Evolutionary conservation across 2,113 vertebrate genomes (phyloP).

Genomic region (Rhabdomys dilectus): DNA sequence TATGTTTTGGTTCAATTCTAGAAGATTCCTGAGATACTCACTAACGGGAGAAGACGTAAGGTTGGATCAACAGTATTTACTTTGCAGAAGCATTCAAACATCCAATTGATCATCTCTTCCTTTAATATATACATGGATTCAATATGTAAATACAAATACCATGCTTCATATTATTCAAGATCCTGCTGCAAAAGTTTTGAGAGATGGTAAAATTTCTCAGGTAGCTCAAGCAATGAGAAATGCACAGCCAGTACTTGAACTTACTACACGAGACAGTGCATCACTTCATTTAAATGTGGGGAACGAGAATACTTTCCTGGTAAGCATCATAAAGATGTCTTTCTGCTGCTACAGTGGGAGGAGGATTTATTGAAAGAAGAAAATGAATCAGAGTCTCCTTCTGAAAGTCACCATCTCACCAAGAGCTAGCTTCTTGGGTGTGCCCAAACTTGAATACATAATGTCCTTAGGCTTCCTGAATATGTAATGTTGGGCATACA

Average conservation of each 20-base stretch:
- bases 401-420: background rate
- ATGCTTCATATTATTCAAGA: background rate
- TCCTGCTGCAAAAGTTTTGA: background rate
- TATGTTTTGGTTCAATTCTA: slow-evolving; percentile 36
- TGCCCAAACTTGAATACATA: background rate
- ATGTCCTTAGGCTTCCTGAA: background rate
- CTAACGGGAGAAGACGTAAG: slow-evolving; percentile 7
- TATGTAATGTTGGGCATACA: background rate
- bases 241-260: background rate
- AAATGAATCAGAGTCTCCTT: background rate
- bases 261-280: background rate
- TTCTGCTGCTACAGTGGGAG: background rate
- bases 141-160: background rate
- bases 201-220: slow-evolving; percentile 1
- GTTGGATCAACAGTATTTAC: background rate
- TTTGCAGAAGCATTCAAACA: slow-evolving; percentile 5
- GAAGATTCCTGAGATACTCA: slow-evolving; percentile 37
- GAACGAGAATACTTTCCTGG: background rate
- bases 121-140: background rate
- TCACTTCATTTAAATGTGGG: background rate
- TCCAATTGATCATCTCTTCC: background rate
- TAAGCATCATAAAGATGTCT: background rate
- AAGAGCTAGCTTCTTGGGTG: background rate
- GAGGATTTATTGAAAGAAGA: background rate
- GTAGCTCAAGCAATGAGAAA: background rate